phyloP scores from a whole-genome alignment of 2,113 vertebrate genomes.

The Propithecus coquereli region DNA sequence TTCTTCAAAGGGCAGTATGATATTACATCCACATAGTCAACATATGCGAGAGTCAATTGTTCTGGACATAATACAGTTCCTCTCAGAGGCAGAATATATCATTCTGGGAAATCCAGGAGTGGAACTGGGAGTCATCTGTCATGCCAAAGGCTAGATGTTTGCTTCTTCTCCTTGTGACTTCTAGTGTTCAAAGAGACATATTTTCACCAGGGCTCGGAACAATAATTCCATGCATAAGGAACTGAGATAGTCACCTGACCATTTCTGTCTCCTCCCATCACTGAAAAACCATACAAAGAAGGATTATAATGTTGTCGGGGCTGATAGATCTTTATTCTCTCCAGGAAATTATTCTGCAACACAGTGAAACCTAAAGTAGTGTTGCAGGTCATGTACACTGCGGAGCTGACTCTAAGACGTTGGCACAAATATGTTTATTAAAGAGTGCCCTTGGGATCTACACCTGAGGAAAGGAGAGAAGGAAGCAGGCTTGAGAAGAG shows the following conservation, averaged over 20 bases:
- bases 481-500: neutral
- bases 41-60: neutral
- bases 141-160: too few species aligned
- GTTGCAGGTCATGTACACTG: neutral
- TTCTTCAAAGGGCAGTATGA: neutral
- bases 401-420: neutral
- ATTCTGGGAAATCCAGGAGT: neutral
- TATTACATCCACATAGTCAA: neutral
- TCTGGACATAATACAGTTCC: neutral
- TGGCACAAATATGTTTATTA: neutral
- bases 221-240: neutral
- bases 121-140: neutral
- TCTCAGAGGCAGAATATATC: neutral
- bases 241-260: neutral
- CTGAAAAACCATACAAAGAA: neutral
- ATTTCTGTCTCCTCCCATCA: neutral
- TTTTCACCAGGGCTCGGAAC: neutral
- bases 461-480: neutral
- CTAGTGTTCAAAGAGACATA: neutral
- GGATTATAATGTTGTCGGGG: neutral
- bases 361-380: neutral
- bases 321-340: neutral
- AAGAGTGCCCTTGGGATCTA: neutral
- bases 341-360: neutral
- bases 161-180: neutral